Evolutionary conservation across 2,888 invertebrate genomes (phyloP).

Genomic region (Monopis laevigella): DNA sequence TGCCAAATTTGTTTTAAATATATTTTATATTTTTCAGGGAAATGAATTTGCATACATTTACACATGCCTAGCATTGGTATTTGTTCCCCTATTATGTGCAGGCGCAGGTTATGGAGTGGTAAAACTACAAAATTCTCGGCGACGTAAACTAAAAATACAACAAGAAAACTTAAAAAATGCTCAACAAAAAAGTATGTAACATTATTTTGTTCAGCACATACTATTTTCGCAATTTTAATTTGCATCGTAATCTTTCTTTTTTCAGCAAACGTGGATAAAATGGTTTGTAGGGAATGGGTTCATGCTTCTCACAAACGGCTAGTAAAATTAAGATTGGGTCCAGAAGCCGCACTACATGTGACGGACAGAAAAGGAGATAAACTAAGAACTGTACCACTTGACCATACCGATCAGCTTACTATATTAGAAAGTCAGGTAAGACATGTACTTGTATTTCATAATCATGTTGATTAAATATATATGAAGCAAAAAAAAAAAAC

Average conservation of each 20-base stretch:
- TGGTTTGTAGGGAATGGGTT: constrained; percentile 94
- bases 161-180: constrained; percentile 74
- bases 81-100: constrained; percentile 92
- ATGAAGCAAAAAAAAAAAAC: too few relatives aligned
- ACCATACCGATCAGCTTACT: constrained; percentile 79
- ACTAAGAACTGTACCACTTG: constrained; percentile 81
- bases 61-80: constrained; percentile 88
- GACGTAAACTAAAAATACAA: constrained; percentile 81
- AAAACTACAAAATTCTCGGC: constrained; percentile 86
- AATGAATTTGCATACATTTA: constrained; percentile 98
- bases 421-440: constrained; percentile 87
- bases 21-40: constrained; percentile 69
- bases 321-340: constrained; percentile 90
- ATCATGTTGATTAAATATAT: too few relatives aligned
- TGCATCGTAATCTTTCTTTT: too few relatives aligned
- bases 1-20: too few relatives aligned
- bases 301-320: constrained; percentile 90
- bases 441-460: too few relatives aligned
- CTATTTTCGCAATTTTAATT: too few relatives aligned
- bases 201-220: too few relatives aligned
- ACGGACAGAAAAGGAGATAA: constrained; percentile 94
- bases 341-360: constrained; percentile 85
- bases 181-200: constrained; percentile 56
- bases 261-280: constrained; percentile 82
- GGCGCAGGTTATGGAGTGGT: constrained; percentile 93